Base-by-base conservation (phyloP, 2,888 invertebrate genomes). In the Tiphia femorata region DNA sequence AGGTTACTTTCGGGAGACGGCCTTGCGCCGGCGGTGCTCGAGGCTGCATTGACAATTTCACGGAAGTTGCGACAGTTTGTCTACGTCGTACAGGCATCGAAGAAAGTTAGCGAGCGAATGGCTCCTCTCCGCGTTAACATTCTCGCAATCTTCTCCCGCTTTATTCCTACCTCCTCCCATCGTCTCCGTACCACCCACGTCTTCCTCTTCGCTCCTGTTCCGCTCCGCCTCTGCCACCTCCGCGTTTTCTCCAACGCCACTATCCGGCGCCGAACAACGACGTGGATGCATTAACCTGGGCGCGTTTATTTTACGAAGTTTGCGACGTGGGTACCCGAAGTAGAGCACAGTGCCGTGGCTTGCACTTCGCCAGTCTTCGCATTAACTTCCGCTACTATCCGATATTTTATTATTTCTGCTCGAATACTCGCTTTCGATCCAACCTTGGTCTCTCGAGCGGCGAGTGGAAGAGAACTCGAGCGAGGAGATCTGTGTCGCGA, bases 21-120 rank as follows among this genome's bases (percentile, higher is more conserved):
- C n/a, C n/a, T n/a, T n/a, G 35, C 29, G 27, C 23, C 35, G 43
- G 35, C 40, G 40, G 67, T 67, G 43, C 42, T 66, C 58, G 41
- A 49, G 52, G 60, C n/a, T n/a, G n/a, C 43, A 50, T 53, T 65
- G 58, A 69, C 71, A 69, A 70, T 69, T 70, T 69, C 62, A 43
- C 57, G 59, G 41, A 69, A 69, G 68, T 69, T 70, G 53, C 51
- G 58, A 67, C 71, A 70, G 69, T 69, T 70, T 64, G 71, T 69
- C 71, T 64, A 62, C 29, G 67, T 70, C 59, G 53, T n/a, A 33
- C 54, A 21, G 42, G 54, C 64, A 69, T 70, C 71, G 71, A 40
- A 49, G 54, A 62, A 70, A 70, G 68, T 70, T 70, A 43, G 55
- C 68, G 50, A 57, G 62, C 64, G 64, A 71, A 68, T 68, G 59